A percentile compares a stretch with the other conserved stretches of the same genome.
These are phyloP conservation scores for Drosophila phalerata DNA, from an alignment of 2,888 invertebrate species.

Conservation along the genomic window DNA sequence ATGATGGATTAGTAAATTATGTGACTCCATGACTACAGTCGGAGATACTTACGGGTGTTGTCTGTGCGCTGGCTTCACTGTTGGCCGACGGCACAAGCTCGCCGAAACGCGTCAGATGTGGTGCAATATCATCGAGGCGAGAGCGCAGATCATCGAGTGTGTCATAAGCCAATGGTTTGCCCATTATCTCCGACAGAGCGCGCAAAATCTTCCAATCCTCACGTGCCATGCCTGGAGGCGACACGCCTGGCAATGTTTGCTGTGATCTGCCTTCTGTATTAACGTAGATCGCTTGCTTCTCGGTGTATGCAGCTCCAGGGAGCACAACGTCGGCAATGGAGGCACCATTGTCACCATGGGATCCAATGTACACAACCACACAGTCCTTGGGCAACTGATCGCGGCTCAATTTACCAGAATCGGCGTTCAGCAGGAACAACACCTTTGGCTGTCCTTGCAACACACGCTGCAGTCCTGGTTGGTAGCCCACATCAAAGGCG, in stretches of 20 bases:
- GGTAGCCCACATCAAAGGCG: conserved; percentile 97
- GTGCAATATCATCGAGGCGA: conserved; percentile 94
- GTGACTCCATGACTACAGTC: background rate
- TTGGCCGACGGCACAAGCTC: conserved; percentile 94
- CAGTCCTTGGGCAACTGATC: conserved; percentile 93
- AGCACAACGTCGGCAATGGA: conserved; percentile 96
- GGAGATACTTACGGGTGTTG: conserved; percentile 87
- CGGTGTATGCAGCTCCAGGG: conserved; percentile 99
- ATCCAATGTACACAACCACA: conserved; percentile 96
- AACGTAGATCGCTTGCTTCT: conserved; percentile 98
- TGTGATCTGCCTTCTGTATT: conserved; percentile 99
- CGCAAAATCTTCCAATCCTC: conserved; percentile 99
- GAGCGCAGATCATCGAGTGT: conserved; percentile 92
- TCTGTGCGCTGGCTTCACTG: conserved; percentile 91
- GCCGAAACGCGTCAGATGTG: conserved; percentile 94
- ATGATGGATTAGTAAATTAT: background rate
- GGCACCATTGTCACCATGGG: conserved; percentile 98
- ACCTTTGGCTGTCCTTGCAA: conserved; percentile 91
- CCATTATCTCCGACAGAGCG: conserved; percentile 96
- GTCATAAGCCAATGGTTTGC: conserved; percentile 93
- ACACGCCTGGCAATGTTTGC: conserved; percentile 93
- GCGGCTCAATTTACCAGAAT: conserved; percentile 91
- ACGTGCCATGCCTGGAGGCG: conserved; percentile 96
- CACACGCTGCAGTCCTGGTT: conserved; percentile 88
- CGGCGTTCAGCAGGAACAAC: conserved; percentile 97